phyloP scores from a whole-genome alignment of 2,797 vertebrate species.

The Mus caroli region DNA sequence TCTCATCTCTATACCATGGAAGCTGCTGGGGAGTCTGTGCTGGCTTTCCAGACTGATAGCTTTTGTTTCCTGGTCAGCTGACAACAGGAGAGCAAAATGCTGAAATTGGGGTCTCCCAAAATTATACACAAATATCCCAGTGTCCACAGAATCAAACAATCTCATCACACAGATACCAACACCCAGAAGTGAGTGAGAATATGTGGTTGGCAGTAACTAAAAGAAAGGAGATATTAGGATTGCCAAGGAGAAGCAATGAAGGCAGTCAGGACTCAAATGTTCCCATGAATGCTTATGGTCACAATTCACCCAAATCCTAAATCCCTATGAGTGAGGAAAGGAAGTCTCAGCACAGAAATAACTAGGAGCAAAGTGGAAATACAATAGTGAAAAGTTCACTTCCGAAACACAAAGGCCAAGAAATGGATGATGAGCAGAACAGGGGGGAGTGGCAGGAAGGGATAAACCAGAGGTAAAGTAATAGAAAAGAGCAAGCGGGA shows the following conservation, averaged over 20 bases:
- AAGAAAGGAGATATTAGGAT: background rate
- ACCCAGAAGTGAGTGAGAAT: background rate
- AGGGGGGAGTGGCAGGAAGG: no score
- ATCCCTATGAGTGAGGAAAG: background rate
- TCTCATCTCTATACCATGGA: background rate
- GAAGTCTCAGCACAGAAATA: background rate
- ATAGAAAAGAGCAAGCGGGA: background rate
- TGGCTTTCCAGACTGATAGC: background rate
- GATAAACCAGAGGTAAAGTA: rapidly evolving
- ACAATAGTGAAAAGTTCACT: background rate
- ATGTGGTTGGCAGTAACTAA: background rate
- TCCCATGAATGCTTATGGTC: background rate
- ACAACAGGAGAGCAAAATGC: background rate
- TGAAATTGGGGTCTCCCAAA: background rate
- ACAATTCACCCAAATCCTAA: slow-evolving; percentile 14
- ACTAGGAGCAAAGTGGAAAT: background rate
- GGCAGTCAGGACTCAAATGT: background rate
- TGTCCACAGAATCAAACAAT: background rate
- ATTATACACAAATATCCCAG: background rate
- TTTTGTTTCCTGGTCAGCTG: background rate
- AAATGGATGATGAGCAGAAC: background rate
- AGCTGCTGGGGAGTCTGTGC: background rate
- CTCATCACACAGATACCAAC: background rate
- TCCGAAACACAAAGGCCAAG: background rate
- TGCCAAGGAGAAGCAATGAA: background rate